These are phyloP conservation scores for Chlamydotis undulata DNA, from an alignment of 2,113 vertebrate genomes.

Conservation along the genomic window DNA sequence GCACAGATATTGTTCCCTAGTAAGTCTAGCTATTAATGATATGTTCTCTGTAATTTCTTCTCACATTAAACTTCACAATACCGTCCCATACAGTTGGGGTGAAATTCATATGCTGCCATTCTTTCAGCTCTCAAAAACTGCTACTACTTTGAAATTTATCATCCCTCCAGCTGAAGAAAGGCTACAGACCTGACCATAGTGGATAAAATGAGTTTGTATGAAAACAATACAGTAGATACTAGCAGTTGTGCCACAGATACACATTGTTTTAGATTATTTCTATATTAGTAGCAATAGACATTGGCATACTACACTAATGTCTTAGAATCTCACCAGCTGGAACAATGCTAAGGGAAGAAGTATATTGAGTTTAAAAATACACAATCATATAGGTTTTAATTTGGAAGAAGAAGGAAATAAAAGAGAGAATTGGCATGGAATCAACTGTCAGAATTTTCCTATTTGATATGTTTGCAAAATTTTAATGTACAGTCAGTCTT, in stretches of 20 bases:
- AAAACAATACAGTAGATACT: not conserved
- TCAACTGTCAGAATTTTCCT: not conserved
- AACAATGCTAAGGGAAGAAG: not conserved
- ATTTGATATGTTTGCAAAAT: not conserved
- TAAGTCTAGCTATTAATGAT: not conserved
- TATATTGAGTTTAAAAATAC: not conserved
- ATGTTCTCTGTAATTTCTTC: not conserved
- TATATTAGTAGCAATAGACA: not conserved
- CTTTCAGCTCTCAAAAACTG: not conserved
- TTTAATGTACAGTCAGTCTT: not conserved
- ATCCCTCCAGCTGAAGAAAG: not conserved
- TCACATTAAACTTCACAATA: not conserved
- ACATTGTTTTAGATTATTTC: not conserved
- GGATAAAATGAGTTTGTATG: not conserved
- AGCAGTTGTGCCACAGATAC: not conserved
- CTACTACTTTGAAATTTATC: not conserved
- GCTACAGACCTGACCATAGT: not conserved
- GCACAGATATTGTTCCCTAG: not conserved
- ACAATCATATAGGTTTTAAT: not conserved
- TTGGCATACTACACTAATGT: not conserved
- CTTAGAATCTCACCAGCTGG: not conserved
- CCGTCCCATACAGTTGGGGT: not conserved
- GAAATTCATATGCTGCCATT: not conserved
- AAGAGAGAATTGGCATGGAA: not conserved
- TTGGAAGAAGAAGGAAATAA: not conserved